Evolutionary conservation across 2,888 invertebrate genomes (phyloP).

Genomic region (Sepioteuthis lessoniana): DNA sequence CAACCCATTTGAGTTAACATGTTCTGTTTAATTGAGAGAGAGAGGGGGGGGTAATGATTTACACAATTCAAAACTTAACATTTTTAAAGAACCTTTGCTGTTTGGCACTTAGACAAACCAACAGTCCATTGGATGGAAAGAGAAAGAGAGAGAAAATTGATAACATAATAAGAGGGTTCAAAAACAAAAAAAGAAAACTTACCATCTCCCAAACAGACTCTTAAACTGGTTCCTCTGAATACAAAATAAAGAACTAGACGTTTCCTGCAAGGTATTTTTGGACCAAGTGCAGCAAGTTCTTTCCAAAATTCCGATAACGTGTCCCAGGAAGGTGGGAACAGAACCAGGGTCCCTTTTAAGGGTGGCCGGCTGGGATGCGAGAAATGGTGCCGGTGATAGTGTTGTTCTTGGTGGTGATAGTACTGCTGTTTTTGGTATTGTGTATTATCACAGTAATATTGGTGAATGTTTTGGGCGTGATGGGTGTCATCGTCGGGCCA

Average conservation of each 20-base stretch:
- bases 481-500: not conserved
- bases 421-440: not conserved
- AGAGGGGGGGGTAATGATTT: too few relatives aligned
- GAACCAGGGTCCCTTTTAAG: conserved; percentile 43
- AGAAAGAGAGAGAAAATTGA: too few relatives aligned
- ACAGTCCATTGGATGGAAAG: too few relatives aligned
- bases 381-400: not conserved
- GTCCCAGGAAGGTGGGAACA: conserved; percentile 45
- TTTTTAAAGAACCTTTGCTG: too few relatives aligned
- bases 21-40: too few relatives aligned
- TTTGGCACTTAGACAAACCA: too few relatives aligned
- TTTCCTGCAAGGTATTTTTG: not conserved
- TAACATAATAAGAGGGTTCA: not conserved
- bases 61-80: too few relatives aligned
- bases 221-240: conserved; percentile 38
- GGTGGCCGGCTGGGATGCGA: conserved; percentile 39
- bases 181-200: not conserved
- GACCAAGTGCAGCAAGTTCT: conserved; percentile 15
- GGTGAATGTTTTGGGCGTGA: not conserved
- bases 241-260: conserved; percentile 46
- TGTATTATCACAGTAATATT: not conserved
- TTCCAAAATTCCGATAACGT: conserved; percentile 42
- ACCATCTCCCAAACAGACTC: conserved; percentile 40
- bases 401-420: not conserved
- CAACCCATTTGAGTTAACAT: too few relatives aligned